phyloP scores from a whole-genome alignment of 30 jellyfish, hydroid and myxozoan species.

The Cassiopea xamachana region DNA sequence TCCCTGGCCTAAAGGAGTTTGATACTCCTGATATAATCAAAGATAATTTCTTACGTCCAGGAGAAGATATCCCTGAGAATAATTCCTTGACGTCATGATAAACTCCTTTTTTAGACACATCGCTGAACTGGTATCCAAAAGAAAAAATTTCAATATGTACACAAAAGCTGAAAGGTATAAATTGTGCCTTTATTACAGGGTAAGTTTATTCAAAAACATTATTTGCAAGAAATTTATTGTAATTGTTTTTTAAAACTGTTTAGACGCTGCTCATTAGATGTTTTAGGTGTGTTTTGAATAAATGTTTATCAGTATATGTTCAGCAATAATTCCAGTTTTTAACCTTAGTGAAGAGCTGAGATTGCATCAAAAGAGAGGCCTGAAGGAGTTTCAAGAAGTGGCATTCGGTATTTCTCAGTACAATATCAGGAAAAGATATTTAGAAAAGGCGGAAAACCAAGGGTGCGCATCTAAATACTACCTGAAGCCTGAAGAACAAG shows the following conservation, averaged over 20 bases:
- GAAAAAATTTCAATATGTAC: slow-evolving; percentile 80
- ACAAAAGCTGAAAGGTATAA: slow-evolving; percentile 83
- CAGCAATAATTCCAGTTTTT: background rate
- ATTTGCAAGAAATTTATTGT: too few relatives aligned
- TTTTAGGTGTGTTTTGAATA: background rate
- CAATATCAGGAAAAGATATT: slow-evolving; percentile 56
- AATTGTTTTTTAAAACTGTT: too few relatives aligned
- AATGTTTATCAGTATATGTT: background rate
- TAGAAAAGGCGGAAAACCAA: slow-evolving; percentile 58
- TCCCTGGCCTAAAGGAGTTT: too few relatives aligned
- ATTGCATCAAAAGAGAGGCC: slow-evolving; percentile 20
- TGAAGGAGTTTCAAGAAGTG: slow-evolving; percentile 18
- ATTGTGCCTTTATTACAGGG: slow-evolving; percentile 84
- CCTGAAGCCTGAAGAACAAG: slow-evolving; percentile 86
- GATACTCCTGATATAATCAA: too few relatives aligned
- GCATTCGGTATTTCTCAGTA: slow-evolving; percentile 62
- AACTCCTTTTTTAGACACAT: background rate
- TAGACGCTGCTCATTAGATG: background rate
- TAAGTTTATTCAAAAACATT: slow-evolving; percentile 3
- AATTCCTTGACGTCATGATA: too few relatives aligned
- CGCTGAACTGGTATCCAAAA: slow-evolving; percentile 83
- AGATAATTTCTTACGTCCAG: too few relatives aligned
- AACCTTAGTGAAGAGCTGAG: slow-evolving; percentile 71
- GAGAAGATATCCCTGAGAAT: too few relatives aligned
- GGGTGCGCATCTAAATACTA: slow-evolving; percentile 36